phyloP scores from a whole-genome alignment of 1,140 invertebrate species.

The Bombus pascuorum region DNA sequence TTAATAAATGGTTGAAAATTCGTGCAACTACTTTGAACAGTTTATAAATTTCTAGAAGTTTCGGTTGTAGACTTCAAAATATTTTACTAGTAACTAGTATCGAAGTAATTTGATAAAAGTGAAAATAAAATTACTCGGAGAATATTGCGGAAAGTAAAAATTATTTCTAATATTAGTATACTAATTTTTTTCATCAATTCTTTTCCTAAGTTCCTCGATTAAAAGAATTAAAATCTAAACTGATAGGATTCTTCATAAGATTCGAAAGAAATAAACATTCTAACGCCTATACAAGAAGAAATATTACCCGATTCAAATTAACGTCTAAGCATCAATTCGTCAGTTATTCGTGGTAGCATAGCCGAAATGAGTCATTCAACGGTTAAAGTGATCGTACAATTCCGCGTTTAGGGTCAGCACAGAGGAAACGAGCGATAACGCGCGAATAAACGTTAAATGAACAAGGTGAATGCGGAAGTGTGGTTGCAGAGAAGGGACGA shows the following conservation, averaged over 20 bases:
- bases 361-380: constrained; percentile 10
- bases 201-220: not conserved
- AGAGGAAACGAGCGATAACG: constrained; percentile 39
- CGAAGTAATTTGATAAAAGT: no score
- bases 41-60: no score
- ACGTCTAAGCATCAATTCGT: not conserved
- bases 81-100: no score
- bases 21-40: no score
- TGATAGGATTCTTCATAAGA: not conserved
- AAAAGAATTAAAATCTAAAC: not conserved
- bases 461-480: constrained; percentile 64
- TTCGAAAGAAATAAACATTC: not conserved
- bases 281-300: not conserved
- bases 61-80: no score
- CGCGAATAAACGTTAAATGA: constrained; percentile 61
- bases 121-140: no score
- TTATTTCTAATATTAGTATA: no score
- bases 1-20: no score
- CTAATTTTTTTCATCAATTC: no score
- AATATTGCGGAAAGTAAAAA: no score
- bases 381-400: constrained; percentile 31
- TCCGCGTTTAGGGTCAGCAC: not conserved
- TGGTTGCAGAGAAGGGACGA: constrained; percentile 52
- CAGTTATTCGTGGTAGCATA: not conserved
- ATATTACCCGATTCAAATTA: not conserved